A percentile compares a stretch with the other conserved stretches of the same genome.
Conservation (phyloP, 2,888 invertebrate genomes). For the Stenoptilia bipunctidactyla region DNA sequence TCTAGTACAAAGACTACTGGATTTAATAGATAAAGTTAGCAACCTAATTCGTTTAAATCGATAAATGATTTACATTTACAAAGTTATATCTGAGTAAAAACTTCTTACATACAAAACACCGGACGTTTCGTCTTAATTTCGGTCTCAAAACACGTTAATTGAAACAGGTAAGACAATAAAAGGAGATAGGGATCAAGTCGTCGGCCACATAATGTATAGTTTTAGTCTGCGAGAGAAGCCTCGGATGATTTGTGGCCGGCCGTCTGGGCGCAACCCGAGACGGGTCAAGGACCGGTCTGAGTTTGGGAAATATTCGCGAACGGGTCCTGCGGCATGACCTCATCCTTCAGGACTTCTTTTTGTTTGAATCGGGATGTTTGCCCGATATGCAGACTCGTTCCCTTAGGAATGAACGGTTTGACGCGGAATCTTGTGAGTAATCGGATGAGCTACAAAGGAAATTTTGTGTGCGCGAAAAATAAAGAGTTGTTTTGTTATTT, state of each 20-base stretch:
- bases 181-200: conserved; percentile 7
- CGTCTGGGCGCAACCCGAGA: conserved; percentile 33
- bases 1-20: no score
- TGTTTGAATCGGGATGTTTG: conserved; percentile 13
- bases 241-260: conserved; percentile 6
- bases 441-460: no score
- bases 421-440: no score
- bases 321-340: conserved; percentile 43
- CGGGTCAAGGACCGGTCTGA: conserved; percentile 63
- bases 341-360: conserved; percentile 32
- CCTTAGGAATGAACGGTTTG: background rate
- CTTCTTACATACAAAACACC: no score
- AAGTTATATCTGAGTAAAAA: no score
- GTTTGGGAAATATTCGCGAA: conserved; percentile 49
- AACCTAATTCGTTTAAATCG: no score
- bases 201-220: conserved; percentile 8
- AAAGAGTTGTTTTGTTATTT: no score
- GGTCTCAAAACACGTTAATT: conserved; percentile 17
- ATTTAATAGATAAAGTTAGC: no score
- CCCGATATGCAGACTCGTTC: background rate
- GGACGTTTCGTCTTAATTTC: no score
- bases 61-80: no score
- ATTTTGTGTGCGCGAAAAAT: no score
- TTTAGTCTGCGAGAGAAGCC: no score
- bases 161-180: conserved; percentile 10